Base-by-base conservation (phyloP, 37 sponge, comb jelly and placozoan species). In the Theonella swinhoei region DNA sequence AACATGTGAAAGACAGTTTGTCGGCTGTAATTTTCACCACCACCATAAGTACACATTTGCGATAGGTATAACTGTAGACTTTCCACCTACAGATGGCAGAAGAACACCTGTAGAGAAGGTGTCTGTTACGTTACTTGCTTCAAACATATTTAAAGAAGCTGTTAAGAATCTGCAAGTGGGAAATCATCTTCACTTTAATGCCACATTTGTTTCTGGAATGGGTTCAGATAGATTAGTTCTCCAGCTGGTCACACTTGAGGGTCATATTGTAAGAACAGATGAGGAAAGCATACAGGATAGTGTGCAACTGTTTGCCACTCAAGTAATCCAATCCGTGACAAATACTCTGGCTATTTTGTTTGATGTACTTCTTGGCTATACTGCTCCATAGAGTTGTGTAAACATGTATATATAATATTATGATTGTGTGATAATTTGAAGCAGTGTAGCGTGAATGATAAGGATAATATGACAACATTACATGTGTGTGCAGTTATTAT, bases 181-280 rank as follows among this genome's bases (percentile, higher is more conserved):
- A 3, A 40, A 29, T 4, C 0, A 14, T 0, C 19, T 89, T 14
- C 22, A 43, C 1, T 89, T 84, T 28, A 89, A 89, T 74, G 89
- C 89, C 8, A 84, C 89, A 59, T 77, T 89, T 65, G 42, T 68
- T 36, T 47, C 22, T 39, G 89, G 89, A 3, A 83, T 89, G 80
- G 89, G 89, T 19, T 54, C 80, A 0, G 40, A 72, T 5, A 1
- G 33, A 0, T 39, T 89, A 34, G 78, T 29, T 0, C 68, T 89
- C 20, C 72, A 73, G 25, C 61, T 31, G 64, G 66, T 62, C 28
- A 24, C 4, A 62, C 29, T 23, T 7, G 4, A 17, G 42, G 28
- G 23, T 29, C 0, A 1, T n/a, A 24, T 68, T 36, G 8, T 7
- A 20, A 0, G n/a, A 19, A 36, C 42, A 22, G 65, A 84, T 25